A percentile compares a stretch with the other conserved stretches of the same genome.
These are phyloP conservation scores for Tanypteryx hageni DNA, from an alignment of 2,888 invertebrate genomes.

Conservation along the genomic window DNA sequence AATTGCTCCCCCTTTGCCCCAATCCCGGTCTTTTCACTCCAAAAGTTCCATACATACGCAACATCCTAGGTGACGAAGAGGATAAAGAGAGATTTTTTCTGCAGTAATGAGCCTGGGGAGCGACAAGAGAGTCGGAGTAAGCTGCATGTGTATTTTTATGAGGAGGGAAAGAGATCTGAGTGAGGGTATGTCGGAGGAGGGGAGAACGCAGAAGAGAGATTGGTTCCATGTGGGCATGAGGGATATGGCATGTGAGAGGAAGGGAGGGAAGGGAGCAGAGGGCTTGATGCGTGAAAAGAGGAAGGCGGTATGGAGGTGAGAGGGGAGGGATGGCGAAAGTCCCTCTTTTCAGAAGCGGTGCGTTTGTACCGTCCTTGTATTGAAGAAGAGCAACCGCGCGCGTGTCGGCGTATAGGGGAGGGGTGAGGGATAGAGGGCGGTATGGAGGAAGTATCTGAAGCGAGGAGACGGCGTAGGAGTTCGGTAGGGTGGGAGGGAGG, in stretches of 20 bases:
- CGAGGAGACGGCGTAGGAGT: not conserved
- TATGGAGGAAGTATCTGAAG: not conserved
- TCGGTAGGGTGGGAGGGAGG: not conserved
- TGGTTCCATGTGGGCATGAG: too few relatives aligned
- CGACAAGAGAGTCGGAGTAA: slow-evolving; percentile 21
- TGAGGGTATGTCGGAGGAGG: too few relatives aligned
- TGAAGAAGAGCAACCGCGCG: not conserved
- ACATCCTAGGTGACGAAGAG: not conserved
- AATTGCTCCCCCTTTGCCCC: not conserved
- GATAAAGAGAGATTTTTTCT: not conserved
- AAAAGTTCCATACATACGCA: not conserved
- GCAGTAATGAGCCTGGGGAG: slow-evolving; percentile 32
- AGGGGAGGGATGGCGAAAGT: not conserved
- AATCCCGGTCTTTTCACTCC: not conserved
- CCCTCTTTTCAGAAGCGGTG: not conserved
- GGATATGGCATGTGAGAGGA: too few relatives aligned
- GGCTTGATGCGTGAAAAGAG: not conserved
- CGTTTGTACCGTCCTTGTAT: not conserved
- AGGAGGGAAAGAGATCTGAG: not conserved
- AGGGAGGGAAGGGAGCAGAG: not conserved
- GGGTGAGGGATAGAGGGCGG: not conserved
- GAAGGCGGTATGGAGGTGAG: not conserved
- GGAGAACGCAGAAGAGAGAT: too few relatives aligned
- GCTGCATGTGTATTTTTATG: slow-evolving; percentile 9
- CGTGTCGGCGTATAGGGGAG: not conserved